These are phyloP conservation scores for Brachynemurus nebulosus DNA, from an alignment of 2,888 invertebrate species.

Conservation along the genomic window DNA sequence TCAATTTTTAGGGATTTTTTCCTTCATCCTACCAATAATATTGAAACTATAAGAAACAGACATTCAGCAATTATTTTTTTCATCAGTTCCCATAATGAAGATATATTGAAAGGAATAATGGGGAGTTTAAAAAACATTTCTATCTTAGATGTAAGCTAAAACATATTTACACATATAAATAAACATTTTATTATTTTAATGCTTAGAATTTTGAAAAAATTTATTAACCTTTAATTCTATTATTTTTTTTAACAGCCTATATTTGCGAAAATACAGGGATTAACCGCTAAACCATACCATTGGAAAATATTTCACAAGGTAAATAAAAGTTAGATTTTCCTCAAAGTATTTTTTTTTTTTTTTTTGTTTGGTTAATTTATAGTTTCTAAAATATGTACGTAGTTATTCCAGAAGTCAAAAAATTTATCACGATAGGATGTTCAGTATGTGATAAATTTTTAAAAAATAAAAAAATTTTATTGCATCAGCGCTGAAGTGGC, in stretches of 20 bases:
- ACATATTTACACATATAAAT: neutral
- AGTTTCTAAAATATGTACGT: no score
- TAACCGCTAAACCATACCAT: slow-evolving; percentile 46
- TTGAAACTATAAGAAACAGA: slow-evolving; percentile 42
- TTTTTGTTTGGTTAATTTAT: no score
- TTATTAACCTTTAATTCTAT: neutral
- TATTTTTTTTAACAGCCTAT: slow-evolving; percentile 36
- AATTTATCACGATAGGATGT: neutral
- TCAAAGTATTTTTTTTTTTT: no score
- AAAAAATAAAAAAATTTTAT: no score
- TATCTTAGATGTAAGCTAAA: slow-evolving; percentile 41
- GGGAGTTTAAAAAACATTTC: slow-evolving; percentile 45
- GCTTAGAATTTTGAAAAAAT: neutral
- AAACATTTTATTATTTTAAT: neutral
- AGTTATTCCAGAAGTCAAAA: no score
- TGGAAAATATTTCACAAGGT: slow-evolving; percentile 62
- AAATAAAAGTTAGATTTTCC: no score
- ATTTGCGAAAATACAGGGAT: slow-evolving; percentile 45
- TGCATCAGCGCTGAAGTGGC: no score
- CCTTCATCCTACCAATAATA: slow-evolving; percentile 53
- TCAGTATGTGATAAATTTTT: no score
- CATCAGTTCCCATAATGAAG: slow-evolving; percentile 42
- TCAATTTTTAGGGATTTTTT: slow-evolving; percentile 43
- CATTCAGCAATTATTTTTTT: slow-evolving; percentile 59
- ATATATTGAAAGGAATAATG: slow-evolving; percentile 45